Conservation (phyloP, 1,140 invertebrate genomes). For the Drosophila simulans region DNA sequence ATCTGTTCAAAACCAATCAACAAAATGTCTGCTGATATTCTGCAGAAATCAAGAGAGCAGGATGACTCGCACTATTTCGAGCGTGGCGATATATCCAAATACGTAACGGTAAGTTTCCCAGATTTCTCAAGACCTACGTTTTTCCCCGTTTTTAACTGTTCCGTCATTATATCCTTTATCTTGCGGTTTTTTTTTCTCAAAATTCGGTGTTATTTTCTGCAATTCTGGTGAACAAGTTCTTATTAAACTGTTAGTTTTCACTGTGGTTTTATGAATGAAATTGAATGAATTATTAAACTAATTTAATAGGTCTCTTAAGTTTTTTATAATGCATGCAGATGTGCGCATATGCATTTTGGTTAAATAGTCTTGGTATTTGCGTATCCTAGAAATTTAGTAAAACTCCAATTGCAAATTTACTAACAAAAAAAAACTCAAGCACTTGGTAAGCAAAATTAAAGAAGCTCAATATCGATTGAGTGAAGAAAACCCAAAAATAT, state of each 20-base stretch:
- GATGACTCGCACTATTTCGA: constrained; percentile 62
- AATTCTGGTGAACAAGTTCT: too few relatives aligned
- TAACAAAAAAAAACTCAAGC: not conserved
- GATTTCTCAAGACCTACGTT: not conserved
- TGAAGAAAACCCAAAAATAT: not conserved
- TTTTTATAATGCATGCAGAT: too few relatives aligned
- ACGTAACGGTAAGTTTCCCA: constrained; percentile 50
- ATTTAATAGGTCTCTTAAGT: too few relatives aligned
- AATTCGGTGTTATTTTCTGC: too few relatives aligned
- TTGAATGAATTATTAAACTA: too few relatives aligned
- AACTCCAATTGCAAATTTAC: too few relatives aligned
- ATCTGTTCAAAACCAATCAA: constrained; percentile 26
- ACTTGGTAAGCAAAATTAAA: not conserved
- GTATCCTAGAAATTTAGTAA: not conserved
- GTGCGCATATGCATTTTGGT: not conserved
- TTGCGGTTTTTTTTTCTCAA: too few relatives aligned
- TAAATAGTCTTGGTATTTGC: not conserved
- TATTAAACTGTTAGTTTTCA: too few relatives aligned
- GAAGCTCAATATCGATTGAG: not conserved
- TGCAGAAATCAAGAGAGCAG: constrained; percentile 58
- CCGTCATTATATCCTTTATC: too few relatives aligned
- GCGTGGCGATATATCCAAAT: constrained; percentile 58
- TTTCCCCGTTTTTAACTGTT: not conserved
- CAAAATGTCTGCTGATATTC: constrained; percentile 68
- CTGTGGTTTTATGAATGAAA: too few relatives aligned